Evolutionary conservation across 1,140 invertebrate species (phyloP).

Genomic region (Brachionus sp.): DNA sequence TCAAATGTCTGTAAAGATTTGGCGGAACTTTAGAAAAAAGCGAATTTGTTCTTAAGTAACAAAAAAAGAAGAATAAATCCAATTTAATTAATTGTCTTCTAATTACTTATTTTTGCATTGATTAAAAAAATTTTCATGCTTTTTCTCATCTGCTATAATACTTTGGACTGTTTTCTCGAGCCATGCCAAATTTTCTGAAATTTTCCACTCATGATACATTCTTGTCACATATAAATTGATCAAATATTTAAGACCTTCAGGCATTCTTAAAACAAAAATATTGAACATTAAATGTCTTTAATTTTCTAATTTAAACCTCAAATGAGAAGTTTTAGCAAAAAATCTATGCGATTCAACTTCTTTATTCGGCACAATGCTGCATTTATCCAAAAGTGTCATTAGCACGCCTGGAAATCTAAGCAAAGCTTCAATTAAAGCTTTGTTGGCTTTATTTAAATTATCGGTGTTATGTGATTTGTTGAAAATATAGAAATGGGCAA

Average conservation of each 20-base stretch:
- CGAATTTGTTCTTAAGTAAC: conserved; percentile 58
- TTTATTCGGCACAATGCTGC: conserved; percentile 69
- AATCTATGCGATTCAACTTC: conserved; percentile 63
- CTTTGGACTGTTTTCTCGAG: conserved; percentile 69
- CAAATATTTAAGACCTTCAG: conserved; percentile 68
- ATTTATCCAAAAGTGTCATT: conserved; percentile 71
- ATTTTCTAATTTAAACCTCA: not conserved
- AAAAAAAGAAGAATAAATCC: not conserved
- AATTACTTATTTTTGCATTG: conserved; percentile 65
- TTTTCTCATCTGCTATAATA: conserved; percentile 67
- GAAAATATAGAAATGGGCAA: conserved; percentile 69
- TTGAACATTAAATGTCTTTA: not conserved
- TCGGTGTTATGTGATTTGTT: conserved; percentile 47
- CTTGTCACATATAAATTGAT: conserved; percentile 71
- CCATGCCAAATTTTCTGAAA: conserved; percentile 72
- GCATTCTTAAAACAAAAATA: conserved; percentile 62
- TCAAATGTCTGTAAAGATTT: conserved; percentile 73
- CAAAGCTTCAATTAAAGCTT: conserved; percentile 71
- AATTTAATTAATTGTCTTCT: not conserved
- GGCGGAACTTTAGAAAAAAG: conserved; percentile 69
- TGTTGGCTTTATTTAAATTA: conserved; percentile 62
- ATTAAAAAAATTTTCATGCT: conserved; percentile 62
- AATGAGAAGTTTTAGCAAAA: conserved; percentile 51
- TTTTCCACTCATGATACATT: conserved; percentile 74
- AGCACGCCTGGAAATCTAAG: conserved; percentile 78